Conservation (phyloP, 2,797 vertebrate genomes). For the Manis javanica region DNA sequence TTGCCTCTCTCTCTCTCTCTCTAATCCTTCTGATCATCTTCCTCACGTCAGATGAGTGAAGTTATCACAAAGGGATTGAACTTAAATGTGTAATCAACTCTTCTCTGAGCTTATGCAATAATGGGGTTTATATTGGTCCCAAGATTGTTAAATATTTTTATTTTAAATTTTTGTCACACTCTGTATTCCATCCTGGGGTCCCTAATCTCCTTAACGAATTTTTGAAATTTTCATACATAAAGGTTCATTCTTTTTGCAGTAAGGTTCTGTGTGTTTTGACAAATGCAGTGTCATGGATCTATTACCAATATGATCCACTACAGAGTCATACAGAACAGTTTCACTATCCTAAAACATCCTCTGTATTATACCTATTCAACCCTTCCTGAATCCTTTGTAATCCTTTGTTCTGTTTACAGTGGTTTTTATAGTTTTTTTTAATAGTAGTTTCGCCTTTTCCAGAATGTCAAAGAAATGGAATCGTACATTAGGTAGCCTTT, state of each 20-base stretch:
- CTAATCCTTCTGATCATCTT: neutral
- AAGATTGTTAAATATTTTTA: neutral
- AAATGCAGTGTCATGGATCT: neutral
- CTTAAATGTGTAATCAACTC: constrained; percentile 17
- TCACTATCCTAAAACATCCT: neutral
- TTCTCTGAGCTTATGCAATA: neutral
- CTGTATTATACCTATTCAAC: neutral
- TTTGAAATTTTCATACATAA: neutral
- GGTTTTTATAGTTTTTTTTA: too few species aligned
- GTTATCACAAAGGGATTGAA: neutral
- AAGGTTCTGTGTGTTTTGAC: neutral
- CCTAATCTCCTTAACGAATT: neutral
- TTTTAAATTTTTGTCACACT: neutral
- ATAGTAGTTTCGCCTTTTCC: neutral
- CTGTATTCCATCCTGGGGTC: neutral
- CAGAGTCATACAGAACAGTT: neutral
- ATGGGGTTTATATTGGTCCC: neutral
- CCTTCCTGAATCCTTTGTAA: neutral
- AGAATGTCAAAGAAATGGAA: neutral
- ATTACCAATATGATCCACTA: neutral
- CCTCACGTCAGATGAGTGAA: neutral
- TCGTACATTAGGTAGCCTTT: neutral
- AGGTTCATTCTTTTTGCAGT: neutral
- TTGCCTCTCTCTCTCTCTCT: neutral
- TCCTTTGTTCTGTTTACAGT: neutral